Conservation (phyloP, 2,113 vertebrate species). For the Cettia cetti region DNA sequence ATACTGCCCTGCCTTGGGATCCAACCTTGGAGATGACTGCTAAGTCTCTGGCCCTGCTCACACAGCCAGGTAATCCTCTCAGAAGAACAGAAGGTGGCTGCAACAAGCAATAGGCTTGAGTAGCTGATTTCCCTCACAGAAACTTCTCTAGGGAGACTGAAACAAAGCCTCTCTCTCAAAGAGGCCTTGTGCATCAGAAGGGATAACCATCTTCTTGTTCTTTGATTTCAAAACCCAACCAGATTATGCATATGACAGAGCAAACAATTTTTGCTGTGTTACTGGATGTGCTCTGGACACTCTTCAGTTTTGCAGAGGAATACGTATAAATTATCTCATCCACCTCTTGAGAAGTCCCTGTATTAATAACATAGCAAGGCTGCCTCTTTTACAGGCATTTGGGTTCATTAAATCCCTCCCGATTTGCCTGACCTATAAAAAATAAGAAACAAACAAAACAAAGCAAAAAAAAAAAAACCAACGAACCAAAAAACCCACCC, state of each 20-base stretch:
- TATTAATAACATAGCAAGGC: not conserved
- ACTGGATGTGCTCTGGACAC: not conserved
- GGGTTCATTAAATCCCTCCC: not conserved
- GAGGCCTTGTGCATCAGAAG: not conserved
- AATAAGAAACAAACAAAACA: not conserved
- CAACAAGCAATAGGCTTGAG: not conserved
- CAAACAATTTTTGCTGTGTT: not conserved
- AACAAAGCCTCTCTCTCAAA: not conserved
- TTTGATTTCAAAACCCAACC: not conserved
- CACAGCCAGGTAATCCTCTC: not conserved
- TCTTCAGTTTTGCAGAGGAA: not conserved
- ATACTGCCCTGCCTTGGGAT: not conserved
- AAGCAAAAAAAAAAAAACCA: too few species aligned
- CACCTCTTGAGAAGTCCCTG: not conserved
- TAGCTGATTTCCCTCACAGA: not conserved
- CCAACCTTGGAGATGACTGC: not conserved
- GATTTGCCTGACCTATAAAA: not conserved
- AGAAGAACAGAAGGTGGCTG: not conserved
- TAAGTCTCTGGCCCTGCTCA: not conserved
- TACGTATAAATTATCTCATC: not conserved
- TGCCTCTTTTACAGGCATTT: not conserved
- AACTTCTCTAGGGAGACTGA: not conserved
- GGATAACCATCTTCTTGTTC: not conserved
- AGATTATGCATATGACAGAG: not conserved
- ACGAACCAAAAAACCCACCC: too few species aligned